Evolutionary conservation across 1,140 invertebrate genomes (phyloP).

Genomic region (Uloborus diversus): DNA sequence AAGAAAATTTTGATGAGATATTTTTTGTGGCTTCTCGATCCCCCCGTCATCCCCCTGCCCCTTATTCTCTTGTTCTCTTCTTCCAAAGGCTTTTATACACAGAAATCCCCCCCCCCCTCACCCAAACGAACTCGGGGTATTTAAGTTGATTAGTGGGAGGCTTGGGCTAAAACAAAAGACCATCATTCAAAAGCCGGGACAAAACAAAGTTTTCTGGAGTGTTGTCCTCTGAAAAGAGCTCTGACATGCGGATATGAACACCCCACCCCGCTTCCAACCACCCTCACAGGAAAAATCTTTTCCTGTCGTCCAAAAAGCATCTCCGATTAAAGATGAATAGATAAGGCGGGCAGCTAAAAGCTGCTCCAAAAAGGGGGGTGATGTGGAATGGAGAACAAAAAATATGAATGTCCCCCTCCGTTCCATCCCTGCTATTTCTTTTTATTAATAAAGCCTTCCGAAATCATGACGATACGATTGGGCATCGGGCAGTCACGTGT

Average conservation of each 20-base stretch:
- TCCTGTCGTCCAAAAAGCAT: slow-evolving; percentile 50
- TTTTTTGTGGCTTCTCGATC: slow-evolving; percentile 51
- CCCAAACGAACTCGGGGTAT: slow-evolving; percentile 32
- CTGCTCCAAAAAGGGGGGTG: slow-evolving; percentile 20
- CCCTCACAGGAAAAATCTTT: slow-evolving; percentile 29
- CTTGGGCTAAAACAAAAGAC: slow-evolving; percentile 51
- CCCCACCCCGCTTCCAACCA: slow-evolving; percentile 1
- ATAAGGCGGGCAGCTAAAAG: slow-evolving; percentile 38
- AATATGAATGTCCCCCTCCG: neutral
- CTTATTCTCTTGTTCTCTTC: slow-evolving; percentile 12
- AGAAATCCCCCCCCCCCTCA: slow-evolving; percentile 20
- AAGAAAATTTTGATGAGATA: slow-evolving; percentile 49
- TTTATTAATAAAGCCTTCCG: slow-evolving; percentile 46
- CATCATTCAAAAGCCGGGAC: slow-evolving; percentile 47
- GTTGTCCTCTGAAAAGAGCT: slow-evolving; percentile 45
- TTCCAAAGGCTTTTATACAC: slow-evolving; percentile 36
- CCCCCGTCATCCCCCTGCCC: neutral
- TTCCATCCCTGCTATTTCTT: slow-evolving; percentile 17
- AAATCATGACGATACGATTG: slow-evolving; percentile 39
- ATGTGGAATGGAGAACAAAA: neutral
- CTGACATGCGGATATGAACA: slow-evolving; percentile 55
- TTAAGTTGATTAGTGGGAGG: slow-evolving; percentile 54
- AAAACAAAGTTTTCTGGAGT: slow-evolving; percentile 55
- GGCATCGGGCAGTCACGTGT: slow-evolving; percentile 28
- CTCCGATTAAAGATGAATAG: slow-evolving; percentile 55